Percentiles rank a stretch among this genome's conserved stretches.
Conservation (phyloP, 2,113 vertebrate species). For the Lophura nycthemera region DNA sequence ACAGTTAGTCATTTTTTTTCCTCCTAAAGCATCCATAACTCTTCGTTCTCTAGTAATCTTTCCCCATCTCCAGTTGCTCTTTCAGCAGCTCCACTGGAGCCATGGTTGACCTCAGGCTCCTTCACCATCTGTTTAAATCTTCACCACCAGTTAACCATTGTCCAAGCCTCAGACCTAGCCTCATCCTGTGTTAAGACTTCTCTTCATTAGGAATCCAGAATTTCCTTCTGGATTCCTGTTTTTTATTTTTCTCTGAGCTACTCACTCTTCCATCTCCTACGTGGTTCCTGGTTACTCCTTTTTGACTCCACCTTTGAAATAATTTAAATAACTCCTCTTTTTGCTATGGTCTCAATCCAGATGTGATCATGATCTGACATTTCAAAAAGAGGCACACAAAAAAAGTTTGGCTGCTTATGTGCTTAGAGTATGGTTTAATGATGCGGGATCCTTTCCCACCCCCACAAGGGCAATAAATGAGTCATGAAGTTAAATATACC, state of each 20-base stretch:
- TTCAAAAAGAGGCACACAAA: neutral
- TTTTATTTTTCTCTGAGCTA: neutral
- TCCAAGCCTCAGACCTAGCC: neutral
- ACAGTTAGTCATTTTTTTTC: neutral
- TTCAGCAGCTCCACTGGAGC: neutral
- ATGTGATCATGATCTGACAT: neutral
- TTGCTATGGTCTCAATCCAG: neutral
- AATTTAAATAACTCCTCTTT: neutral
- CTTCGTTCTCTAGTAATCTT: neutral
- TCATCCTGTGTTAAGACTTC: neutral
- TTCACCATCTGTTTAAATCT: neutral
- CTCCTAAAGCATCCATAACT: neutral
- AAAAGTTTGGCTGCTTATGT: neutral
- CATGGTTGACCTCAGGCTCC: neutral
- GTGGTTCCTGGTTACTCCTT: neutral
- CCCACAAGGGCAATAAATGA: conserved; percentile 17
- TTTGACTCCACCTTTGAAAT: neutral
- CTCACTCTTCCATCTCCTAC: neutral
- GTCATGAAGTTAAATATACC: conserved; percentile 34
- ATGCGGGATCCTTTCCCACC: neutral
- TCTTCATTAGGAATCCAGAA: neutral
- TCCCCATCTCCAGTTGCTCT: neutral
- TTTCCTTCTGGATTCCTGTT: neutral
- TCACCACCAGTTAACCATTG: neutral
- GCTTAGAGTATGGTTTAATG: neutral